Evolutionary conservation across 2,888 invertebrate species (phyloP), one percentile per base, ranked within the genome.

Genomic region (Linyphia triangularis): DNA sequence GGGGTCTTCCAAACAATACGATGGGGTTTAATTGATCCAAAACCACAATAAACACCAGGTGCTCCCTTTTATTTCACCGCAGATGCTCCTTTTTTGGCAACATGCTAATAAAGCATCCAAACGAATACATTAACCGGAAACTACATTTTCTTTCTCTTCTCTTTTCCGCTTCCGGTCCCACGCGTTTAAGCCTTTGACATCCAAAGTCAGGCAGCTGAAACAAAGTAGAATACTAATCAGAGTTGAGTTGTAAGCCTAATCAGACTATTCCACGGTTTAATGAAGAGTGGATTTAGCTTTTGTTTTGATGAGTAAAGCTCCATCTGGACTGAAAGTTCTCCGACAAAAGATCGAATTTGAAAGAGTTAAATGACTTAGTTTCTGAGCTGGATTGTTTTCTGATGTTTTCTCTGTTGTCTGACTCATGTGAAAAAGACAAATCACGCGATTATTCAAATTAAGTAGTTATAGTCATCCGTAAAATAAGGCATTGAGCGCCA

Each of bases 11-110:
- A 51, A 51, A 51, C 51, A 51, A 16, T 51, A n/a, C n/a, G 51
- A 51, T 51, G 51, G 51, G 51, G 51, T 51, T 51, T 51, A 51
- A 51, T 51, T 51, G 51, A n/a, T n/a, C n/a, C n/a, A n/a, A n/a
- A n/a, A n/a, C n/a, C n/a, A n/a, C 33, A 33, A 43, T 51, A 51
- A 51, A 51, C 51, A 51, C 51, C 51, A 51, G 51, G 51, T 51
- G 51, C n/a, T 13, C 51, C n/a, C 6, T 51, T 51, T 51, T 51
- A 51, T 51, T 16, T 51, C n/a, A n/a, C 51, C 51, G 51, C 51
- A 51, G 51, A 51, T 51, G 51, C 16, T 5, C 16, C 1, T 51
- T 51, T 51, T 51, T n/a, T n/a, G 51, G 16, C 51, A 51, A 51
- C 16, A 16, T 16, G 13, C 51, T 51, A n/a, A 13, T 51, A 51